Conservation (phyloP, 2,113 vertebrate genomes). For the Chroicocephalus ridibundus region DNA sequence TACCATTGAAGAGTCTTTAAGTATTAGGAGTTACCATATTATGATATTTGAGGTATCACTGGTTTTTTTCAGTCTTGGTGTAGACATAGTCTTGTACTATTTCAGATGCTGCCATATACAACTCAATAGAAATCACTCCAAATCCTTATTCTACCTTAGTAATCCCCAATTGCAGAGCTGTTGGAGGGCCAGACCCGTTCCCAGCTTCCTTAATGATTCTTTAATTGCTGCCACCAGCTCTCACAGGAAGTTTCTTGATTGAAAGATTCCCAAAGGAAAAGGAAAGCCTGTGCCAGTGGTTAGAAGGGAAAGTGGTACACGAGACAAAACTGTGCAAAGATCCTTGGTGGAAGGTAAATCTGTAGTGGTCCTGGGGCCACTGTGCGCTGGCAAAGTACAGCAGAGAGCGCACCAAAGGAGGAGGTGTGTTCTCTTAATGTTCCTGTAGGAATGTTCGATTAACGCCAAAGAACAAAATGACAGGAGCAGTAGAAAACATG, state of each 20-base stretch:
- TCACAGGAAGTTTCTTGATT: neutral
- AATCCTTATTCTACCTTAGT: neutral
- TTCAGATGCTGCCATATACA: neutral
- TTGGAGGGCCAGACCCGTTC: neutral
- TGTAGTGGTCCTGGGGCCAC: neutral
- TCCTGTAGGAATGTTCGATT: neutral
- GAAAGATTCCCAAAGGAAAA: conserved; percentile 21
- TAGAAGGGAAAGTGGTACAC: neutral
- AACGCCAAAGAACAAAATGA: neutral
- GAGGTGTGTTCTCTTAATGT: neutral
- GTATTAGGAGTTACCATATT: neutral
- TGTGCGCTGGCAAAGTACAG: neutral
- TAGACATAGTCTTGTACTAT: neutral
- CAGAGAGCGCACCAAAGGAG: neutral
- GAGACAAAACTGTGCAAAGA: neutral
- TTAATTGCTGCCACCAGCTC: neutral
- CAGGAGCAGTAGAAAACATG: neutral
- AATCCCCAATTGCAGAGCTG: neutral
- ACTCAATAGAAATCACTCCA: neutral
- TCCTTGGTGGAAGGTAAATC: neutral
- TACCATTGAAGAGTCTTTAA: neutral
- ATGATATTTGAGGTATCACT: neutral
- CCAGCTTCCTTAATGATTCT: neutral
- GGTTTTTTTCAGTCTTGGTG: neutral
- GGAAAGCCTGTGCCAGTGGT: neutral